Base-by-base conservation (phyloP, 2,113 vertebrate genomes). In the Corythaeola cristata region DNA sequence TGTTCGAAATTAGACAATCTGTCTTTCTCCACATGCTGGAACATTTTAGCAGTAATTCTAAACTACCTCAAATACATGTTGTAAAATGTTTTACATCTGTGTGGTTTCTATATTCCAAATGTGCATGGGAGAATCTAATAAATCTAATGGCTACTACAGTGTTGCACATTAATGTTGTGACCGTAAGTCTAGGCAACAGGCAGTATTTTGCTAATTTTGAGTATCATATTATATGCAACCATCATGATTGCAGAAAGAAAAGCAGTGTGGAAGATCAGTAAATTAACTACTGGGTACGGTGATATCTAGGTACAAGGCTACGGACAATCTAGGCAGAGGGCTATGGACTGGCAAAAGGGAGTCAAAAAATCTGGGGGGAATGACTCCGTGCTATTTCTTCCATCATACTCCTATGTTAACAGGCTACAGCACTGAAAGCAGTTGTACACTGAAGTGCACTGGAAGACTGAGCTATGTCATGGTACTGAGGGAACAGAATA, bases 21-120 rank as follows among this genome's bases (percentile, higher is more conserved):
- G 35, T 76, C 84, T 92, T 95, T 85, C 64, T 93, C 58, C 71
- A 66, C 63, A 69, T 78, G 45, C 58, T 92, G 81, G 69, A 85
- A 91, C 58, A 62, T 95, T 95, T 93, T 85, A 76, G 41, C 50
- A 89, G 83, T 78, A 95, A 92, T 81, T 93, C 86, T 90, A 93
- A 90, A 90, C 76, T 76, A n/a, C 58, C 84, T 55, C 74, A 89
- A 92, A 92, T 75, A 62, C 35, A 72, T 75, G 49, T 44, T 88
- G 45, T 79, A 87, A 95, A 95, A 75, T 47, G 21, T 87, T 95
- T 69, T 96, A 58, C 59, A 72, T 89, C 66, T 91, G 62, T 73
- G 66, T 91, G 77, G 71, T 24, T 93, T 84, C 81, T 79, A 14
- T 62, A 62, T 73, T 81, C 74, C n/a, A 92, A 88, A 93, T 71